Base-by-base conservation (phyloP, 23 tunicate species). In the Botrylloides violaceus region DNA sequence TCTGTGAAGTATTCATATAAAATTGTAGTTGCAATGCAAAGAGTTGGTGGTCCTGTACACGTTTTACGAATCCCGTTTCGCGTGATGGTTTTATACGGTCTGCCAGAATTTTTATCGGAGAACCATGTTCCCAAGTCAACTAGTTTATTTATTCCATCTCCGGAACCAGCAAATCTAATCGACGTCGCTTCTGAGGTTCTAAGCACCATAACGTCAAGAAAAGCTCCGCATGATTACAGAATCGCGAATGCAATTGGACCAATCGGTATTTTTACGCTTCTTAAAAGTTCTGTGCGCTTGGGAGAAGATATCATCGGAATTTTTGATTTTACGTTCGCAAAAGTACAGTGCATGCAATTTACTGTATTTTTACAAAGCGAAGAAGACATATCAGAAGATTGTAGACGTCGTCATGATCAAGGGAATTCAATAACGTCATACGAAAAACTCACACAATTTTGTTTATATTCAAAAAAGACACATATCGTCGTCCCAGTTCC, bases 261-360 rank as follows among this genome's bases (percentile, higher is more conserved):
- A 20, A 70, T 82, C 20, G 95, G 86, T 21, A 66, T 86, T 0
- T 93, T 93, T 70, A 80, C 88, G 18, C 47, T 93, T 2, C 66
- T 80, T 80, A 93, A 93, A 64, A 82, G 84, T 2, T 85, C 94
- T 2, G 92, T 77, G 4, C 81, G 92, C 43, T 68, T 93, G 12
- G 98, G 98, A 7, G 98, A 93, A 66, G 94, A 93, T 70, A 74
- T 93, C 47, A 87, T 93, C n/a, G 98, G 94, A 2, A 63, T 77
- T 34, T 93, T 93, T 63, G 83, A 79, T 53, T 93, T 93, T 66
- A 59, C 81, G 7, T 80, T 68, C 36, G 90, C 85, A 2, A 79
- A 84, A 27, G 76, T 93, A n/a, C 71, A 88, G 4, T 86, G 94
- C 49, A 43, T 93, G 21, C 87, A 92, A 76, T 90, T 84, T 65